Evolutionary conservation across 2,113 vertebrate species (phyloP), one percentile per base, ranked within the genome.

Genomic region (Perca schrenkii): DNA sequence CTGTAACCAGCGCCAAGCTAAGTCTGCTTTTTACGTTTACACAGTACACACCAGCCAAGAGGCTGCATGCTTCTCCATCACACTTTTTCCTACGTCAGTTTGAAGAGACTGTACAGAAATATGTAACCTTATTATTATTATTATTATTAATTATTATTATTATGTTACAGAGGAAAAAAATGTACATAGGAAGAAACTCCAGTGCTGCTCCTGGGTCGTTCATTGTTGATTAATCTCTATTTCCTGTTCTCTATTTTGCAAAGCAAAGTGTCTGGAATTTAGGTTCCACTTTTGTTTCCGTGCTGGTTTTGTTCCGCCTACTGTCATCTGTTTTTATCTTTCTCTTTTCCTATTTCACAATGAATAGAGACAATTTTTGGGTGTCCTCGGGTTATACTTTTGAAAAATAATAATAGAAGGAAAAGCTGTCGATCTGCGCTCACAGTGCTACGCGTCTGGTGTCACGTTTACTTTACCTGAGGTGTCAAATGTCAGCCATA

Each of bases 11-110:
- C 61, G 64, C 86, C 80, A 69, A 88, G 81, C 88, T 79, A 79
- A 75, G 65, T 85, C 82, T 77, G 86, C 90, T 90, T 83, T 47
- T 77, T 85, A 87, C 61, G 89, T 94, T 94, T 94, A 93, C 91
- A 88, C 75, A 50, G 71, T 70, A 88, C 84, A 80, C 88, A 87
- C 71, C 81, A 81, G 85, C 88, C 85, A 62, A 14, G 63, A 87
- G 91, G 89, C 91, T 85, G 92, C 84, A 88, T 77, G 91, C 88
- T 84, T 70, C 83, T 83, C 85, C 83, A 84, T 84, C 74, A 79
- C 79, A 81, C 64, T 63, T 87, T 82, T 79, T 75, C 79, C 74
- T 72, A 72, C 43, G 25, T 79, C 62, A 31, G 53, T 80, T 88
- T 87, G 77, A 87, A 88, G 72, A 92, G 83, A 85, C 82, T 84